Evolutionary conservation across 64 coral and sea anemone species (phyloP).

Genomic region (Actinia tenebrosa): DNA sequence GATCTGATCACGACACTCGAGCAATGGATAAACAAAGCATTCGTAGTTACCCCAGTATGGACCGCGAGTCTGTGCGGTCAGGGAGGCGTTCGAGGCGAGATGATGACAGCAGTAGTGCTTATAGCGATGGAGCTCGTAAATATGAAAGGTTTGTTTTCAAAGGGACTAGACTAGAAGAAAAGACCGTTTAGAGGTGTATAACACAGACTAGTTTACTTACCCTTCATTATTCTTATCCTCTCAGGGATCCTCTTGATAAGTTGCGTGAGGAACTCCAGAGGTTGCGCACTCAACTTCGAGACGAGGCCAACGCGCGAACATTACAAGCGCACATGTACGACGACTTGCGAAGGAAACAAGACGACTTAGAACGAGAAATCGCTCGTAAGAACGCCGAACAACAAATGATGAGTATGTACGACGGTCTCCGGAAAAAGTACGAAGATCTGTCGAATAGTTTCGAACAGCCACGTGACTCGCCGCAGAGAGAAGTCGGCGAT

Average conservation of each 20-base stretch:
- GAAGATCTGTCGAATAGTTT: conserved; percentile 65
- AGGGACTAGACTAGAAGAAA: no score
- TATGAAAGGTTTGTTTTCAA: conserved; percentile 44
- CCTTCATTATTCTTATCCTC: background rate
- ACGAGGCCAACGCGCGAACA: conserved; percentile 62
- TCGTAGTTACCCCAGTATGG: conserved; percentile 75
- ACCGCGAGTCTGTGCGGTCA: conserved; percentile 90
- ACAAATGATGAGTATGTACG: conserved; percentile 84
- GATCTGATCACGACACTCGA: conserved; percentile 57
- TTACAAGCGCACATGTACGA: conserved; percentile 81
- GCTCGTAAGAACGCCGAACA: conserved; percentile 82
- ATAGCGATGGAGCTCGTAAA: conserved; percentile 75
- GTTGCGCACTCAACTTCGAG: conserved; percentile 50
- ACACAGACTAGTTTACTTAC: background rate
- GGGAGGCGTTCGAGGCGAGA: conserved; percentile 68
- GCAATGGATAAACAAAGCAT: conserved; percentile 86
- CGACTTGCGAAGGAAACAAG: conserved; percentile 74
- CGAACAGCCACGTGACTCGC: conserved; percentile 25
- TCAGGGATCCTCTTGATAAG: conserved; percentile 74
- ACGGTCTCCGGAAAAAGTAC: conserved; percentile 82
- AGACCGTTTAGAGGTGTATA: no score
- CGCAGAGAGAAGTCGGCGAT: conserved; percentile 28
- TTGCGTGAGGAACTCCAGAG: conserved; percentile 59
- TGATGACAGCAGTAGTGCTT: conserved; percentile 80
- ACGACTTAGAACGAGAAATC: conserved; percentile 85